Evolutionary conservation across 1,140 invertebrate species (phyloP), one percentile per base, ranked within the genome.

Genomic region (Caligus rogercresseyi): DNA sequence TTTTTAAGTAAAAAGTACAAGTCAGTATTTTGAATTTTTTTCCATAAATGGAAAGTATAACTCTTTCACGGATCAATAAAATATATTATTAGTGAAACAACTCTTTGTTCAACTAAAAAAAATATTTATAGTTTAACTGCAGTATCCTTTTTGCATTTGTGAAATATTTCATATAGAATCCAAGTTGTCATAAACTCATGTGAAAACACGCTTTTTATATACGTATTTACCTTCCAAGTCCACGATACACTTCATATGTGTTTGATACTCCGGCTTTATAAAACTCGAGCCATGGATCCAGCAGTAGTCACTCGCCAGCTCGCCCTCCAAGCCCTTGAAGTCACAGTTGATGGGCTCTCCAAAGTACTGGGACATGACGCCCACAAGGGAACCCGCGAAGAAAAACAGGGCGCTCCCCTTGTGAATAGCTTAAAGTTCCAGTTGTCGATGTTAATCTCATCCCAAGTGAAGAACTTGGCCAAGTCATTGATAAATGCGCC

Each of bases 361-460:
- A 56, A 63, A 63, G 19, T 58, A 63, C 25, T 63, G 61, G n/a
- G 43, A 57, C 2, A 53, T 19, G 52, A 63, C 25, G 7, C 61
- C 61, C 2, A 63, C 61, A 16, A 56, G 56, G 23, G 61, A 25
- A 18, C 61, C 61, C n/a, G 20, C 25, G 7, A 63, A 23, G 25
- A 56, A 63, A 14, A 63, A 23, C 15, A 63, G 19, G 25, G 52
- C 16, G 21, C 20, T 56, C 15, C 51, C 51, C 31, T 63, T 63
- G 25, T 63, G 52, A 19, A 63, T 1, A 63, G 52, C 25, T 63
- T 63, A 53, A 63, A 63, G 7, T 21, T 25, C 61, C 61, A 63
- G 21, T 63, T 63, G 52, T 63, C 61, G 19, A 63, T 63, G 24
- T 63, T 63, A 54, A 63, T 63, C 2, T 63, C 61, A 55, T 63